phyloP scores from a whole-genome alignment of 2,797 vertebrate species.

The Loriculus beryllinus region DNA sequence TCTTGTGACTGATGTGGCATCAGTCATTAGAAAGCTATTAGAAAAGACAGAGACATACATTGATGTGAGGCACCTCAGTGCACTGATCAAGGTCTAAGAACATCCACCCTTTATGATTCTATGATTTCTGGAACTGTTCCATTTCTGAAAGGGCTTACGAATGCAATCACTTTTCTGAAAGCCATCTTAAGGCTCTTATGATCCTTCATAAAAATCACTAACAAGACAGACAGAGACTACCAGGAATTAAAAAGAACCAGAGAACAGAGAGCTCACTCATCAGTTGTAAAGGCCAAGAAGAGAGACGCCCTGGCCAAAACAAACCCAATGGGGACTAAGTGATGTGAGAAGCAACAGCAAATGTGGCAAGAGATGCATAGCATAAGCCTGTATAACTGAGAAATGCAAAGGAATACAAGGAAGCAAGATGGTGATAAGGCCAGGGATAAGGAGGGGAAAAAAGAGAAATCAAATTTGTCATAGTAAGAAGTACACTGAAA shows the following conservation, averaged over 20 bases:
- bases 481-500: neutral
- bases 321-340: neutral
- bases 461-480: constrained; percentile 3
- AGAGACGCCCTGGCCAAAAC: neutral
- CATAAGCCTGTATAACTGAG: neutral
- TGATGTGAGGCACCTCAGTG: neutral
- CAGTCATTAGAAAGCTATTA: neutral
- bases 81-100: neutral
- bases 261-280: neutral
- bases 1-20: neutral
- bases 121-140: neutral
- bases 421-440: neutral
- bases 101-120: neutral
- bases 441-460: constrained; percentile 29
- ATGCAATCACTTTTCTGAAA: neutral
- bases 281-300: neutral
- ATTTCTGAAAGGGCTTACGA: neutral
- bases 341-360: neutral
- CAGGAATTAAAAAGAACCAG: neutral
- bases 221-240: neutral
- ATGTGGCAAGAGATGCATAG: neutral
- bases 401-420: neutral
- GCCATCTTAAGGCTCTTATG: neutral
- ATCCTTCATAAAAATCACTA: neutral
- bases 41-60: neutral